Evolutionary conservation across 2,888 invertebrate genomes (phyloP), one percentile per base, ranked within the genome.

Genomic region (Toxonevra muliebris): DNA sequence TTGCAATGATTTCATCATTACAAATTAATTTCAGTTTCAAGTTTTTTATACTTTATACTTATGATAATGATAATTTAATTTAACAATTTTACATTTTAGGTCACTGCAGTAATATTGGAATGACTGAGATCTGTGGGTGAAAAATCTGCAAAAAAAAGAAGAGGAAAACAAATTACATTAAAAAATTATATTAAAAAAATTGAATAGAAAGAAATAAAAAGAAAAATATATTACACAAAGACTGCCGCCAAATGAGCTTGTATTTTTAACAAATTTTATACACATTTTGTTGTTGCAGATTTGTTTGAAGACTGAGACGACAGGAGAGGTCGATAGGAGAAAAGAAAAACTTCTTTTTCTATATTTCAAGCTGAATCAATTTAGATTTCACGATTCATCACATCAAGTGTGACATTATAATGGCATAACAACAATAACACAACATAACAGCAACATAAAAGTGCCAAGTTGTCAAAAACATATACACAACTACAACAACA

Each of bases 401-500:
- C n/a, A 48, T n/a, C 48, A 13, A 48, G 4, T 15, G 48, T n/a
- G 9, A 48, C 48, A 48, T 48, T 4, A 48, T 48, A 10, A 7
- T 48, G 48, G 11, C 7, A 30, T 30, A 30, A 30, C 30, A 30
- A 7, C 30, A 48, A 15, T 5, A 48, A 48, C n/a, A 58, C 43
- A 42, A 43, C 19, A 61, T 13, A 48, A 52, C 61, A 15, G 45
- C 20, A 52, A 50, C 41, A 40, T 50, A 50, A 53, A 61, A 61
- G 61, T 61, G 52, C 40, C 52, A 52, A 61, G 52, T 41, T 41
- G 61, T 61, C 61, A 61, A 41, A 52, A 52, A 15, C 61, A 61
- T 40, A 30, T 30, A 30, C 30, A 30, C 48, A 48, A 48, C 48
- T 5, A 48, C 48, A 48, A 48, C 13, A 20, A 41, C 42, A 43